Evolutionary conservation across 1,140 invertebrate genomes (phyloP), one percentile per base, ranked within the genome.

Genomic region (Trissolcus basalis): DNA sequence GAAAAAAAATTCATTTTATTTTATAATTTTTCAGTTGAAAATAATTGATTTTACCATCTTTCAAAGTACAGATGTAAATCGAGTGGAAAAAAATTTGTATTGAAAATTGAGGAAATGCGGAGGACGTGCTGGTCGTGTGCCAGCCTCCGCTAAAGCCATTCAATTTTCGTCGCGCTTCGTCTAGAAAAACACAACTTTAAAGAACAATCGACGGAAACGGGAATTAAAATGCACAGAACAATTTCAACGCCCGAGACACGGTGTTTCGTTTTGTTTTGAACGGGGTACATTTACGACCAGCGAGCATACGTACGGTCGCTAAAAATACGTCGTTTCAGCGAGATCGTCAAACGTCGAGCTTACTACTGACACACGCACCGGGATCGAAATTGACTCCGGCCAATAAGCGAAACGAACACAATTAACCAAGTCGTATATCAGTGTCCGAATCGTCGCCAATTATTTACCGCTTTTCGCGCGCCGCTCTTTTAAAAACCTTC

Each of bases 151-250:
- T 27, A 27, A 27, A n/a, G n/a, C 6, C 6, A 27, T 39, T 39
- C 36, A 39, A n/a, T 39, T 39, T 39, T 39, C 36, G 19, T 27
- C 19, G 19, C 19, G 16, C 33, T 64, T n/a, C 36, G 60, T 45
- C 41, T 36, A 12, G 51, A 65, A 65, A 50, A 49, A 49, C 13
- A 43, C 43, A 35, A 19, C 33, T 43, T 51, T 51, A 19, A 11
- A 53, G 59, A 61, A 61, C 59, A 61, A 61, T 61, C 39, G 59
- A 45, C 59, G 59, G 59, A 53, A 61, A 61, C 36, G 59, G 33
- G 19, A 35, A 61, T 36, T 45, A 53, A 61, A 44, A 61, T 16
- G 48, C 49, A 49, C 33, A 45, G 19, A 44, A 53, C 19, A 19
- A 60, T 50, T 35, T 10, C 36, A 15, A 51, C 16, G 58, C 9